These are phyloP conservation scores for Cromileptes altivelis DNA, from an alignment of 2,113 vertebrate genomes.

Conservation along the genomic window DNA sequence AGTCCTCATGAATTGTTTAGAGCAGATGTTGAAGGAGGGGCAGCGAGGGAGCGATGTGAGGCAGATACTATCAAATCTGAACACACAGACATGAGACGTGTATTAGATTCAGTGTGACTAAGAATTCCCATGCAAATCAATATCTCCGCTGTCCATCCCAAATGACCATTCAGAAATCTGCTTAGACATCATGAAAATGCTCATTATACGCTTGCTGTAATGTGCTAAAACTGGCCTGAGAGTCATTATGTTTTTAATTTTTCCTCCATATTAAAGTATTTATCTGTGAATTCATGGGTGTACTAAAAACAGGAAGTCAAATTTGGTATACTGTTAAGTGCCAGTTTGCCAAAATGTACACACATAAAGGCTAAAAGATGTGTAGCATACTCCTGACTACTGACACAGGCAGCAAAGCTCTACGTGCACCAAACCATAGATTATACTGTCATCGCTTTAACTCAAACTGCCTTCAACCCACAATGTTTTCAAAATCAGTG, in stretches of 20 bases:
- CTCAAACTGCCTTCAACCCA: not conserved
- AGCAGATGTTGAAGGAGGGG: not conserved
- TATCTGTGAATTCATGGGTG: not conserved
- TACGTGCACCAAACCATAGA: not conserved
- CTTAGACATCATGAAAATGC: not conserved
- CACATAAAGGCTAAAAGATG: not conserved
- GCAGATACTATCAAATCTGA: too few species aligned
- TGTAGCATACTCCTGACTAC: not conserved
- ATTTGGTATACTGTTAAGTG: not conserved
- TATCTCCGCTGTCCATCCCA: not conserved
- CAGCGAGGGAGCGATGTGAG: not conserved
- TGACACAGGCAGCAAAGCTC: not conserved
- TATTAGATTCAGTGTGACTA: too few species aligned
- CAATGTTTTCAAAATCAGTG: not conserved
- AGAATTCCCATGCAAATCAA: not conserved
- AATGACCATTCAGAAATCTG: not conserved
- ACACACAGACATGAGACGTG: too few species aligned
- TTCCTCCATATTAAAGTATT: not conserved
- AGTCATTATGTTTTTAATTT: not conserved
- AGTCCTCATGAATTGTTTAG: not conserved
- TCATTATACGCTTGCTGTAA: not conserved
- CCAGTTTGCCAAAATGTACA: not conserved
- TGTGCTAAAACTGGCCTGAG: not conserved
- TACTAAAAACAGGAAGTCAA: not conserved
- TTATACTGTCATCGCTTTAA: not conserved